Base-by-base conservation (phyloP, 2,888 invertebrate genomes). In the Melanotus villosus region DNA sequence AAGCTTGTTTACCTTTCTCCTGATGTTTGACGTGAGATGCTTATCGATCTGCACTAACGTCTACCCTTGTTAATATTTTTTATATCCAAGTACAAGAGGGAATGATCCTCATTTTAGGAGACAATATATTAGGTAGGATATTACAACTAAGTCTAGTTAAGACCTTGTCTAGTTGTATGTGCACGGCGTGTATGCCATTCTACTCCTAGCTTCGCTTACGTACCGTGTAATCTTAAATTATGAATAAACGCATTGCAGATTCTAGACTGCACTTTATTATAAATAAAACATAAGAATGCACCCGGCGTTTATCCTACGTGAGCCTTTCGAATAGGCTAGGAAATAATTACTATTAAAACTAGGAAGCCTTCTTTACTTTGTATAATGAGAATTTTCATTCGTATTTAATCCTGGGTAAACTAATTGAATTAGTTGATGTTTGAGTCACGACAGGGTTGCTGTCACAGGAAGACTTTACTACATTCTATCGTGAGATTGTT, bases 161-260 rank as follows among this genome's bases (percentile, higher is more conserved):
- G 19, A 54, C 54, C 54, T 9, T 12, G 47, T 23, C n/a, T 47
- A 23, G n/a, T 47, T 47, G 19, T 47, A 47, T 60, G 19, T 60
- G 45, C 45, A 47, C 45, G 59, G 45, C 34, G 26, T 60, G 45
- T 60, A 45, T 60, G 45, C 43, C 32, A 16, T 41, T 41, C 41
- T 18, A 60, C 16, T 14, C 32, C 34, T 14, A 60, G 43, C 34
- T 60, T 60, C 32, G 36, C 52, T 16, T 52, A 23, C 50, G 36
- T n/a, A n/a, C n/a, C n/a, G n/a, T 19, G 62, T 62, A 62, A 62
- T 62, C 50, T 62, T 62, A 62, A 62, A 52, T 62, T 62, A 62
- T 62, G 52, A 62, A 10, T 30, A 34, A 45, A 47, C 34, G 32
- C 26, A 26, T 18, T n/a, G 50, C 34, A 36, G 36, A 12, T 47